These are phyloP conservation scores for Cremastinae sp. DNA, from an alignment of 2,888 invertebrate genomes.

Conservation along the genomic window DNA sequence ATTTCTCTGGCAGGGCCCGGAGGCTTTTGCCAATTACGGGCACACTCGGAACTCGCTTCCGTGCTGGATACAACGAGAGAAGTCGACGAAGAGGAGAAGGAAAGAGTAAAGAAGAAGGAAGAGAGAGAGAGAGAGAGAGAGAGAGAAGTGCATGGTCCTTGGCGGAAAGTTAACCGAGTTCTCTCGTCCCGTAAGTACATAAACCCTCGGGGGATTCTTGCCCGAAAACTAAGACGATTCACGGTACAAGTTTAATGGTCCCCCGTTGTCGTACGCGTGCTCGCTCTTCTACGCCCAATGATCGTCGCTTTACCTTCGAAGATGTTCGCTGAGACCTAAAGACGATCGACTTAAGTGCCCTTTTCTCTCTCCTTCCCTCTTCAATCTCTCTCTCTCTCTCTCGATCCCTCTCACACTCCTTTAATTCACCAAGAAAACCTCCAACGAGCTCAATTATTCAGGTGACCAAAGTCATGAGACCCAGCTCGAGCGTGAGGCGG, in stretches of 20 bases:
- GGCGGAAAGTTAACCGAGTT: constrained; percentile 73
- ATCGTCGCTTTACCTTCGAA: constrained; percentile 41
- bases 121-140: constrained; percentile 30
- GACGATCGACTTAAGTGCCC: constrained; percentile 74
- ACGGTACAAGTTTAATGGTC: constrained; percentile 73
- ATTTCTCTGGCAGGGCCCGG: constrained; percentile 40
- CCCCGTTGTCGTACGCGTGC: constrained; percentile 59
- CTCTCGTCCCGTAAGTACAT: constrained; percentile 68
- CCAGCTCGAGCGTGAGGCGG: constrained; percentile 48
- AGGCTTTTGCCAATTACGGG: constrained; percentile 58
- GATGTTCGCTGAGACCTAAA: constrained; percentile 71
- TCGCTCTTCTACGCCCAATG: constrained; percentile 29
- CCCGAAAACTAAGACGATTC: constrained; percentile 73
- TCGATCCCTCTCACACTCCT: constrained; percentile 11
- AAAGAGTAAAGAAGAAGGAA: constrained; percentile 1
- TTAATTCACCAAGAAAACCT: constrained; percentile 58
- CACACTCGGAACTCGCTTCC: constrained; percentile 48
- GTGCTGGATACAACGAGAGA: not conserved
- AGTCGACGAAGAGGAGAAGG: not conserved
- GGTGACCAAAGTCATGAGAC: constrained; percentile 64
- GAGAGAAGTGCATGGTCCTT: constrained; percentile 13
- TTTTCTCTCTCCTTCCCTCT: constrained; percentile 46
- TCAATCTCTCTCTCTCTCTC: not conserved
- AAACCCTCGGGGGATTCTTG: constrained; percentile 67
- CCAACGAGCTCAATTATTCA: constrained; percentile 64